phyloP scores from a whole-genome alignment of 2,888 invertebrate genomes.

The Nephrotoma guestfalica region DNA sequence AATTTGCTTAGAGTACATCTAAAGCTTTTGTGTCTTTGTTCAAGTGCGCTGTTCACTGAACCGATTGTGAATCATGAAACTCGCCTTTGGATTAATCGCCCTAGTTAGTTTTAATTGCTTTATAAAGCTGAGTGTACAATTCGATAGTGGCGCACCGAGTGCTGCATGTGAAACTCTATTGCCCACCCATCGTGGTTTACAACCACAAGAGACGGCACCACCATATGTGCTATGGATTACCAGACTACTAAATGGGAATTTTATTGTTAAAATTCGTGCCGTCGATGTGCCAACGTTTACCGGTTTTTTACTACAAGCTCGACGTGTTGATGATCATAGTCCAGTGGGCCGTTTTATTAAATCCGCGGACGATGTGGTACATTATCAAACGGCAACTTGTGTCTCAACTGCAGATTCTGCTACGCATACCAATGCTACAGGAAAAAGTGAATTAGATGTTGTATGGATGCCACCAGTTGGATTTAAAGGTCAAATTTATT shows the following conservation, averaged over 20 bases:
- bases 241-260: slow-evolving; percentile 34
- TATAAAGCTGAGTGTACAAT: slow-evolving; percentile 20
- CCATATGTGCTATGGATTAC: slow-evolving; percentile 37
- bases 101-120: slow-evolving; percentile 1
- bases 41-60: background rate
- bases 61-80: background rate
- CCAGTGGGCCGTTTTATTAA: slow-evolving; percentile 31
- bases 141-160: slow-evolving; percentile 32
- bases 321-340: slow-evolving; percentile 31
- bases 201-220: slow-evolving; percentile 39
- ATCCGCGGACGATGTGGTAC: slow-evolving; percentile 31
- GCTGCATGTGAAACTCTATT: slow-evolving; percentile 37
- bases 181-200: slow-evolving; percentile 46
- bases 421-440: slow-evolving; percentile 51
- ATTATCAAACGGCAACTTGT: slow-evolving; percentile 45
- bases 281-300: slow-evolving; percentile 33
- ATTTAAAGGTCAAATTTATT: slow-evolving; percentile 59
- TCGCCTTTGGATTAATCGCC: background rate
- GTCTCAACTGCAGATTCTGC: slow-evolving; percentile 47
- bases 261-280: slow-evolving; percentile 32
- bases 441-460: slow-evolving; percentile 49
- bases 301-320: slow-evolving; percentile 37
- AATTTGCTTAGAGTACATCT: background rate
- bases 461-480: slow-evolving; percentile 63
- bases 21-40: background rate